These are phyloP conservation scores for Vireo griseus DNA, from an alignment of 2,797 vertebrate species.

Conservation along the genomic window DNA sequence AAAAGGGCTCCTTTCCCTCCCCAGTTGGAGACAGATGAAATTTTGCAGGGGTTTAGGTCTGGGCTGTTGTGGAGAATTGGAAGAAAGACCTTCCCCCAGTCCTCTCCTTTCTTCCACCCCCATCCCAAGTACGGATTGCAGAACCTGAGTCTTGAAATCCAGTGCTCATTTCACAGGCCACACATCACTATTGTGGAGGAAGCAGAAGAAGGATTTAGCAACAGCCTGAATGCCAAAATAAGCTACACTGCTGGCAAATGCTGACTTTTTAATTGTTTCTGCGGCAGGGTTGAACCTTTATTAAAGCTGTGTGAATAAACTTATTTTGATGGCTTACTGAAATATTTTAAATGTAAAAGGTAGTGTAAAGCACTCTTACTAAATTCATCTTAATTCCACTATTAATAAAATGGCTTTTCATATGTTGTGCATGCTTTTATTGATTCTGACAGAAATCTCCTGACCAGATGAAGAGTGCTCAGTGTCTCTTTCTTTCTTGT, in stretches of 20 bases:
- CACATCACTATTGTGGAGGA: constrained; percentile 42
- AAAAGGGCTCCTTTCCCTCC: neutral
- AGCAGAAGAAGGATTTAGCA: constrained; percentile 50
- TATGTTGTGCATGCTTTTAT: neutral
- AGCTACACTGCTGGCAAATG: constrained; percentile 21
- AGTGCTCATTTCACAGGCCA: constrained; percentile 40
- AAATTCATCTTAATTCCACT: neutral
- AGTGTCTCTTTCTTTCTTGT: neutral
- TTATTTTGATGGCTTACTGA: constrained; percentile 15
- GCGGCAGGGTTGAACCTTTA: constrained; percentile 2
- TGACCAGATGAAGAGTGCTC: constrained; percentile 10
- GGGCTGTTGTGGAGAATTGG: neutral
- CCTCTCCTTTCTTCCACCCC: neutral
- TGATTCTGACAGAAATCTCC: constrained; percentile 11
- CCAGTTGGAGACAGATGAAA: neutral
- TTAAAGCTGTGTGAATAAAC: constrained; percentile 32
- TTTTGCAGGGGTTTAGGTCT: neutral
- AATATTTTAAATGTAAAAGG: constrained; percentile 16
- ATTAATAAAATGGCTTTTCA: constrained; percentile 20
- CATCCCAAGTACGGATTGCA: neutral
- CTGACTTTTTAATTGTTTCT: constrained; percentile 49
- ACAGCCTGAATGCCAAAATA: constrained; percentile 19
- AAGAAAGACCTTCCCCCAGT: neutral
- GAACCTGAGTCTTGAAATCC: neutral
- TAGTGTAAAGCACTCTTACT: neutral